phyloP scores from a whole-genome alignment of 2,113 vertebrate genomes.

The Isichthys henryi region DNA sequence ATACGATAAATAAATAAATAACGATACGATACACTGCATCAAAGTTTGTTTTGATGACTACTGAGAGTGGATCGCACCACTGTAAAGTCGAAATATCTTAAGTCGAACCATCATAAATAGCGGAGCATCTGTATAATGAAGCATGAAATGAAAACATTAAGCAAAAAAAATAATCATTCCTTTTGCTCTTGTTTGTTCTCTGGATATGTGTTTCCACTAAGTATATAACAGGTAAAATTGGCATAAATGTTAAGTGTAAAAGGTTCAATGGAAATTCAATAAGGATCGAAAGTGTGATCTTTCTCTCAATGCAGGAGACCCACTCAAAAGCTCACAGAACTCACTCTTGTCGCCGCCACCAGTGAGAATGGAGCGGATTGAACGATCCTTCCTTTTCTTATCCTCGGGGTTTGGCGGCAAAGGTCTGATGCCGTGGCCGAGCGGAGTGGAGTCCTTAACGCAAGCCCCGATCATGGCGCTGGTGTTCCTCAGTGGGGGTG shows the following conservation, averaged over 20 bases:
- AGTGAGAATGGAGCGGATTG: slow-evolving; percentile 82
- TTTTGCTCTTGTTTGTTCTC: background rate
- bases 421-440: slow-evolving; percentile 90
- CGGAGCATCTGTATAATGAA: background rate
- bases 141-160: background rate
- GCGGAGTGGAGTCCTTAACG: slow-evolving; percentile 72
- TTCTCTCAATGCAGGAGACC: background rate
- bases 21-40: background rate
- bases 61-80: background rate
- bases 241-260: background rate
- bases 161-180: background rate
- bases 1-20: background rate
- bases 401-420: slow-evolving; percentile 91
- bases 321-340: slow-evolving; percentile 21
- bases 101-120: background rate
- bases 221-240: background rate
- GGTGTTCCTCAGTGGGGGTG: slow-evolving; percentile 92
- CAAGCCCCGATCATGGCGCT: slow-evolving; percentile 88
- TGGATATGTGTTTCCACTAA: background rate
- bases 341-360: slow-evolving; percentile 87
- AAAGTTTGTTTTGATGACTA: background rate
- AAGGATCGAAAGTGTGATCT: background rate
- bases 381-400: slow-evolving; percentile 87
- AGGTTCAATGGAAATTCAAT: background rate
- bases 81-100: background rate